These are phyloP conservation scores for Triops cancriformis DNA, from an alignment of 1,140 invertebrate genomes.

Conservation along the genomic window DNA sequence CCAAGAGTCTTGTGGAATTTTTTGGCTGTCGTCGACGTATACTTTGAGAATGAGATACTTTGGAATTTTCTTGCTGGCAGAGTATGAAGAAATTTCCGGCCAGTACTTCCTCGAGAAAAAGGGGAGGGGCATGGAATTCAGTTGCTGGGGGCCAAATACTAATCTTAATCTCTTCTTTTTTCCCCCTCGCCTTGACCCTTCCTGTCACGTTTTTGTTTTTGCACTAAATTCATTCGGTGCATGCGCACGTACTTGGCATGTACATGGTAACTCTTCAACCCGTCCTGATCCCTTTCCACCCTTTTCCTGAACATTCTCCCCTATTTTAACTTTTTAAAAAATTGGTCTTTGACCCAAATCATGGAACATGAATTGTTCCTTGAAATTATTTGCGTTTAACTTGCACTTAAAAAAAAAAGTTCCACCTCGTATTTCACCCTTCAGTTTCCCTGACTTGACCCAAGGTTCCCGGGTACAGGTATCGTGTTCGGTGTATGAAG, in stretches of 20 bases:
- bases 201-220: not conserved
- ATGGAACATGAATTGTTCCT: not conserved
- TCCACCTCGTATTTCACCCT: constrained; percentile 28
- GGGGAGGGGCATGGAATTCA: not conserved
- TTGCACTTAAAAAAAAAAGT: constrained; percentile 19
- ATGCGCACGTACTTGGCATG: not conserved
- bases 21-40: not conserved
- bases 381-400: not conserved
- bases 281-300: not conserved
- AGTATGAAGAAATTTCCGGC: not conserved
- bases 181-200: not conserved
- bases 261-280: not conserved
- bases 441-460: constrained; percentile 28
- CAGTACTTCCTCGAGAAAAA: not conserved
- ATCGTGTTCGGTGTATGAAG: constrained; percentile 86
- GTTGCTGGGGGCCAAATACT: not conserved
- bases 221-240: not conserved
- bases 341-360: no score
- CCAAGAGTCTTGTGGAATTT: constrained; percentile 14
- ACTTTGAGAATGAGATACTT: not conserved
- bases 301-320: not conserved
- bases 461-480: constrained; percentile 48
- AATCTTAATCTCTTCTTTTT: not conserved
- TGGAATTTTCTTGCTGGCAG: constrained; percentile 8
- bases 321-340: not conserved